These are phyloP conservation scores for Pectinophora gossypiella DNA, from an alignment of 1,140 invertebrate species.

Conservation along the genomic window DNA sequence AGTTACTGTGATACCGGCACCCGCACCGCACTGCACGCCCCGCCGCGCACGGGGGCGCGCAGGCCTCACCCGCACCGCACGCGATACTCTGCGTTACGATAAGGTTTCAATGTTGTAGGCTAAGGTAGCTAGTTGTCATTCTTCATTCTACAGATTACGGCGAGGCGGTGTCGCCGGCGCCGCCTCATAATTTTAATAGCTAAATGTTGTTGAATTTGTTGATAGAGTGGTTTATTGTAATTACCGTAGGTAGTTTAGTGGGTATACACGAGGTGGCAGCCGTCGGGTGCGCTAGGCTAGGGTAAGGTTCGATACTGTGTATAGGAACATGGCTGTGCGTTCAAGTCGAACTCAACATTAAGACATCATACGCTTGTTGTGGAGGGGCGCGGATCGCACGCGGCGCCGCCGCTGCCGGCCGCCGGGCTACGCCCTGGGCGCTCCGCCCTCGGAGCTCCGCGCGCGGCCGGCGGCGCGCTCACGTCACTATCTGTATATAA, in stretches of 20 bases:
- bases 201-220: constrained; percentile 73
- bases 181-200: constrained; percentile 69
- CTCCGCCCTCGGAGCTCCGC: too few species aligned
- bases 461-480: constrained; percentile 12
- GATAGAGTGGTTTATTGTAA: constrained; percentile 69
- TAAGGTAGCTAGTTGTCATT: constrained; percentile 63
- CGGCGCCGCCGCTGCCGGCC: constrained; percentile 15
- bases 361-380: constrained; percentile 33
- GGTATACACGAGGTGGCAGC: constrained; percentile 51
- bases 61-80: constrained; percentile 6
- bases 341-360: constrained; percentile 57
- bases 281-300: constrained; percentile 43
- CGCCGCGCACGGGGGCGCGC: constrained; percentile 7
- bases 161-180: constrained; percentile 30
- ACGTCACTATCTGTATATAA: constrained; percentile 60
- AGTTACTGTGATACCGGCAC: constrained; percentile 45
- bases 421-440: background rate
- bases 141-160: constrained; percentile 27
- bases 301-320: constrained; percentile 52
- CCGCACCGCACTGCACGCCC: constrained; percentile 9
- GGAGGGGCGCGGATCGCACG: constrained; percentile 31
- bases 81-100: constrained; percentile 21
- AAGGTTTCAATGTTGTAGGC: constrained; percentile 57
- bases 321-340: constrained; percentile 64
- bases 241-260: constrained; percentile 59